These are phyloP conservation scores for Salminus brasiliensis DNA, from an alignment of 2,113 vertebrate species.

Conservation along the genomic window DNA sequence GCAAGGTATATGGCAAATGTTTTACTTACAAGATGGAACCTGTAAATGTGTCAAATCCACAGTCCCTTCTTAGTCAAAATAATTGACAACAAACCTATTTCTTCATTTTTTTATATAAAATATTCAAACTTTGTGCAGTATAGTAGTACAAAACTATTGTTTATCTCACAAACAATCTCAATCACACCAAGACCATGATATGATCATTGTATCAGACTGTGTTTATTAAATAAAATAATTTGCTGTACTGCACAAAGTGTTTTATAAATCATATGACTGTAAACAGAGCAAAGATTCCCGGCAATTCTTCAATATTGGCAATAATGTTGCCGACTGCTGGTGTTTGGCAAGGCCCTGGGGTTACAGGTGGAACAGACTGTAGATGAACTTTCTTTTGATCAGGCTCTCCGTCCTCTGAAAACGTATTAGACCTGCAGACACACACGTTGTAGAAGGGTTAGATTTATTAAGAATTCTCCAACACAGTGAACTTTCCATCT, in stretches of 20 bases:
- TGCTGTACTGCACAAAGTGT: background rate
- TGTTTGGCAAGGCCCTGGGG: background rate
- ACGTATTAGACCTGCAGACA: background rate
- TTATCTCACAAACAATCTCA: too few species aligned
- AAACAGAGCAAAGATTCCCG: too few species aligned
- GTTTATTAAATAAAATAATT: background rate
- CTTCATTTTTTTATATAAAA: background rate
- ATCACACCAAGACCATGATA: background rate
- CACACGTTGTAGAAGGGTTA: background rate
- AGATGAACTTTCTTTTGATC: background rate
- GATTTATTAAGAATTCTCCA: background rate
- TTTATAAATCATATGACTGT: too few species aligned
- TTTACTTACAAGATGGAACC: background rate
- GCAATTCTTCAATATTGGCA: background rate
- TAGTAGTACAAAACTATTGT: background rate
- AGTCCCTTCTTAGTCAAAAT: background rate
- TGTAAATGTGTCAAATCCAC: background rate
- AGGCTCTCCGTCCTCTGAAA: background rate
- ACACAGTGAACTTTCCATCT: background rate
- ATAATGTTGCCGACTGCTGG: background rate
- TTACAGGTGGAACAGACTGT: background rate
- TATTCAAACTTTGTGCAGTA: background rate
- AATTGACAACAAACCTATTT: background rate
- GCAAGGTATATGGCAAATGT: constrained; percentile 21
- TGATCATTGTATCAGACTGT: background rate